phyloP scores from a whole-genome alignment of 1,140 invertebrate genomes.

The Cardiocondyla obscurior region DNA sequence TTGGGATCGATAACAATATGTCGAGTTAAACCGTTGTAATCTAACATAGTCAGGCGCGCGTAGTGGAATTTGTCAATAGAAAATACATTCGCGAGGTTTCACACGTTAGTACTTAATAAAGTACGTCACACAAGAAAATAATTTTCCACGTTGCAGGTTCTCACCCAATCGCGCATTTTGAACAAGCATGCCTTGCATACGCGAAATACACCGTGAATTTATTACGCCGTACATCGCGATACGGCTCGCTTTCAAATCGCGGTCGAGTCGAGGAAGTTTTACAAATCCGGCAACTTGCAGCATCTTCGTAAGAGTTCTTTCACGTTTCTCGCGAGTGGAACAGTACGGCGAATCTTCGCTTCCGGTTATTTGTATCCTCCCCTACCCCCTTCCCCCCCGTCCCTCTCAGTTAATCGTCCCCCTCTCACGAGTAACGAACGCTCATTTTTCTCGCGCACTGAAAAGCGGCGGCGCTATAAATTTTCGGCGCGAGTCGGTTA shows the following conservation, averaged over 20 bases:
- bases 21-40: not conserved
- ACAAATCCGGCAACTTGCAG: not conserved
- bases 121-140: not conserved
- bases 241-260: not conserved
- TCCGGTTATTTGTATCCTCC: not conserved
- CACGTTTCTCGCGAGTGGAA: not conserved
- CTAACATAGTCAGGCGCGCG: not conserved
- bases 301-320: not conserved
- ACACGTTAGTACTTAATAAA: not conserved
- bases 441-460: constrained; percentile 40
- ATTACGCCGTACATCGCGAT: not conserved
- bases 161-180: not conserved
- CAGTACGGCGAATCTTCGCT: not conserved
- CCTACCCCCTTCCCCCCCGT: not conserved
- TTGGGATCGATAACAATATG: constrained; percentile 8
- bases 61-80: not conserved
- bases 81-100: not conserved
- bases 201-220: not conserved
- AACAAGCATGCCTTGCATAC: not conserved
- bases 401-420: constrained; percentile 11
- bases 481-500: constrained; percentile 28
- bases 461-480: constrained; percentile 17
- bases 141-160: not conserved
- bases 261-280: not conserved
- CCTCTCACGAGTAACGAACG: not conserved